Conservation (phyloP, 1,140 invertebrate genomes). For the Lutraria rhynchaena region DNA sequence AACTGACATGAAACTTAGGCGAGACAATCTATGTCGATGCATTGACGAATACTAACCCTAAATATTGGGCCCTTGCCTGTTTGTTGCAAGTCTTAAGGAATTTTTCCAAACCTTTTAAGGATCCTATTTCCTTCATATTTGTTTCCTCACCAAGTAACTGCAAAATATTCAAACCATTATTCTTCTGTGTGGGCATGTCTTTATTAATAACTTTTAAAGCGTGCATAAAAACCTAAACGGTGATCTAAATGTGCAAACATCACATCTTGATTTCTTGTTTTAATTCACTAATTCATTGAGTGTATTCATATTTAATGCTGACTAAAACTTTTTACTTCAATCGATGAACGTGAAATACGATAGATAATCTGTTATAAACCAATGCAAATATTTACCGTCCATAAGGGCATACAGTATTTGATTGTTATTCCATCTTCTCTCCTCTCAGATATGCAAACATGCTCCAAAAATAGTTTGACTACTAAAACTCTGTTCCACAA, state of each 20-base stretch:
- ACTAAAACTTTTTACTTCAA: no score
- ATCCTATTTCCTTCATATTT: constrained; percentile 55
- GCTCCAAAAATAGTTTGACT: constrained; percentile 36
- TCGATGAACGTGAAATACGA: no score
- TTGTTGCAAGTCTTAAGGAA: constrained; percentile 59
- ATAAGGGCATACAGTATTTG: constrained; percentile 21
- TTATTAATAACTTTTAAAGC: no score
- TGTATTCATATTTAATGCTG: no score
- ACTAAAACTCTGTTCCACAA: constrained; percentile 25
- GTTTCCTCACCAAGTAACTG: constrained; percentile 48
- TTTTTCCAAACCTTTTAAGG: constrained; percentile 55
- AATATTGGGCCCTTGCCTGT: not conserved
- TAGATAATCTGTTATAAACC: no score
- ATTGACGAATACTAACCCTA: not conserved
- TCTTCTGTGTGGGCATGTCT: no score
- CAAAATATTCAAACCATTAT: not conserved
- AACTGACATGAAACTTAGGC: not conserved
- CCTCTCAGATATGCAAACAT: constrained; percentile 18
- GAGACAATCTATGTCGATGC: not conserved
- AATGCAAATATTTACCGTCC: constrained; percentile 11
- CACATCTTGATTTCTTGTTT: no score
- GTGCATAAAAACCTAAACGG: no score
- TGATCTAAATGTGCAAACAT: no score
- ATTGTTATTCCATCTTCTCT: not conserved
- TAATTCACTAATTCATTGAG: no score